Base-by-base conservation (phyloP, 2,113 vertebrate species). In the Romanogobio albipinnatus region DNA sequence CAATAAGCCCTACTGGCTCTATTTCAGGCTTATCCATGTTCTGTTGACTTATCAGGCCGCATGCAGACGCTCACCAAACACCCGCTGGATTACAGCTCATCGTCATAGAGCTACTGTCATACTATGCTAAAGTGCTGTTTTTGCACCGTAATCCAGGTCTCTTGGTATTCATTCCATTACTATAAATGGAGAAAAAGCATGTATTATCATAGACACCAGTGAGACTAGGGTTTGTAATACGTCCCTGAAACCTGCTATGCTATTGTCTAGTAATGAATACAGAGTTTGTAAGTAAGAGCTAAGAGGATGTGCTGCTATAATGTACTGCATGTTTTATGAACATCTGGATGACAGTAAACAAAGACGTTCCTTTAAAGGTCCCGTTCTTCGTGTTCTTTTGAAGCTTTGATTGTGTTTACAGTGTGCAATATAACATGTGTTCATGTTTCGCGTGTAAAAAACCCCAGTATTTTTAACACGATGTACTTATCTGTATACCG, bases 121-220 rank as follows among this genome's bases (percentile, higher is more conserved):
- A 74, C 66, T 51, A 71, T 75, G 86, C 77, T 68, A 68, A 76
- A 85, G 56, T 80, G 78, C 77, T 51, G 78, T 22, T 83, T 79
- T 84, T 29, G 49, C 51, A 80, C 80, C 81, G 53, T 88, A 66
- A 79, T 89, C 85, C 51, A 82, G 84, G 76, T 79, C 71, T 83
- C 62, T 39, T 75, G 53, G 26, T 89, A 86, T 88, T 26, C 76
- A 61, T 84, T 86, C 47, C 84, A 76, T 81, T 88, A 62, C 29
- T 84, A 71, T 84, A 77, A 87, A 80, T 84, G 66, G 33, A 83
- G 45, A 68, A 85, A 43, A n/a, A 82, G 39, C 68, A 79, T 78
- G 61, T 87, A 81, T 91, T 90, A 86, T 87, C 85, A 87, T 78
- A 85, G 76, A 86, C 91, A 88, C 87, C 88, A 84, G 86, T 77